Conservation (phyloP, 1,140 invertebrate species). For the Araneus ventricosus region DNA sequence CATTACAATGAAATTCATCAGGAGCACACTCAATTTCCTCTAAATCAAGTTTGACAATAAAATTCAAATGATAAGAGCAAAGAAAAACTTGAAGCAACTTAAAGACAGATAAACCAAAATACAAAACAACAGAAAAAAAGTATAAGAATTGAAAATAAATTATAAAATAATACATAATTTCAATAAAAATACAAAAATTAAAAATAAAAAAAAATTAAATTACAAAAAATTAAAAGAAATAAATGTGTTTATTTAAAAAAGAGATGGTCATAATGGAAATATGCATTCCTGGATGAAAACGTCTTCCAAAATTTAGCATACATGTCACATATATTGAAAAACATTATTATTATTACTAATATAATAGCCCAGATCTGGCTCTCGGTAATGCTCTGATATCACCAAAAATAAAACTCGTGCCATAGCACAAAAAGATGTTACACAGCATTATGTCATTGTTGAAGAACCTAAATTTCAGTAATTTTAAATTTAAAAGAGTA, state of each 20-base stretch:
- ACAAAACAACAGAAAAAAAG: constrained; percentile 10
- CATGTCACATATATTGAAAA: too few species aligned
- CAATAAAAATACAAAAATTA: neutral
- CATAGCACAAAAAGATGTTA: too few species aligned
- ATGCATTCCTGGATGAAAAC: too few species aligned
- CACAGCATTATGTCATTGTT: too few species aligned
- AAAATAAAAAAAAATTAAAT: neutral
- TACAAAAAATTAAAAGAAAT: neutral
- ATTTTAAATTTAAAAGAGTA: too few species aligned
- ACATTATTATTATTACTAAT: too few species aligned
- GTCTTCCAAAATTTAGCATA: too few species aligned
- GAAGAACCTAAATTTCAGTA: too few species aligned
- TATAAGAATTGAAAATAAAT: neutral
- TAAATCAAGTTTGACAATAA: constrained; percentile 61
- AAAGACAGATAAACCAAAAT: constrained; percentile 6
- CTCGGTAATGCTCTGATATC: too few species aligned
- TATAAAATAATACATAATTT: neutral
- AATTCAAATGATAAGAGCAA: constrained; percentile 70
- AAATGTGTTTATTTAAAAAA: neutral
- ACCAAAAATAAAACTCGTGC: too few species aligned
- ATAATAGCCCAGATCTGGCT: too few species aligned
- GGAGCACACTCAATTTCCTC: constrained; percentile 73
- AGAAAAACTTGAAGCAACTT: constrained; percentile 29
- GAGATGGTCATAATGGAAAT: neutral
- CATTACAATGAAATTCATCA: constrained; percentile 76